Percentiles rank a stretch among this genome's conserved stretches.
Evolutionary conservation across 1,140 invertebrate genomes (phyloP).

Genomic region (Drosophila elegans): DNA sequence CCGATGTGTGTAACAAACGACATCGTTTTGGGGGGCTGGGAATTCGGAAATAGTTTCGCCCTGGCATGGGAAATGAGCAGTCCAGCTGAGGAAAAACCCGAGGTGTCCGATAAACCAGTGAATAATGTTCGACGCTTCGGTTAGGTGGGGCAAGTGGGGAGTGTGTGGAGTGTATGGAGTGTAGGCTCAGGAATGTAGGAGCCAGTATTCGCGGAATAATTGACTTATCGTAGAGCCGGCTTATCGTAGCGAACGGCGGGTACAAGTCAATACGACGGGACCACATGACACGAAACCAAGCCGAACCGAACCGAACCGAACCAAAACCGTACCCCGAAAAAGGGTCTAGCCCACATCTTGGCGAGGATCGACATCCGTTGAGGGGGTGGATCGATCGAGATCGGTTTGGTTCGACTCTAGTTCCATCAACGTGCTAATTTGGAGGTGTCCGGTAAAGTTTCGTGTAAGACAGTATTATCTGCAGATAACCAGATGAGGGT

Average conservation of each 20-base stretch:
- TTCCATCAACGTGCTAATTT: slow-evolving; percentile 22
- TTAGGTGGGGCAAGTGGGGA: slow-evolving; percentile 5
- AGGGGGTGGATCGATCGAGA: slow-evolving; percentile 17
- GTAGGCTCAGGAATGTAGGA: neutral
- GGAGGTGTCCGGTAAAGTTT: slow-evolving; percentile 17
- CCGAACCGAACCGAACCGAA: too few relatives aligned
- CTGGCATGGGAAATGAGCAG: slow-evolving; percentile 2
- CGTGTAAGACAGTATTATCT: slow-evolving; percentile 21
- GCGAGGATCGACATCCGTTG: neutral
- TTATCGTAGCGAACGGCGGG: neutral
- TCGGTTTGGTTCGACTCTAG: neutral
- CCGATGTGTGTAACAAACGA: neutral
- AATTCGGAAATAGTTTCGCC: slow-evolving; percentile 18
- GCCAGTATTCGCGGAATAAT: slow-evolving; percentile 7
- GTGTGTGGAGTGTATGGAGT: neutral
- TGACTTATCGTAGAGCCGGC: neutral
- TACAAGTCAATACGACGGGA: slow-evolving; percentile 10
- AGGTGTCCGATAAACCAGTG: slow-evolving; percentile 13
- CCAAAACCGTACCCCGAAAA: neutral
- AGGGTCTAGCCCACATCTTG: neutral
- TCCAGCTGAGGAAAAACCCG: slow-evolving; percentile 18
- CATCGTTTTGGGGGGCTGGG: neutral
- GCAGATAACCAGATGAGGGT: slow-evolving; percentile 26
- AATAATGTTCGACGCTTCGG: slow-evolving; percentile 3
- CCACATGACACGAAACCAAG: neutral